Evolutionary conservation across 2,797 vertebrate genomes (phyloP).

Genomic region (Sparidentex hasta): DNA sequence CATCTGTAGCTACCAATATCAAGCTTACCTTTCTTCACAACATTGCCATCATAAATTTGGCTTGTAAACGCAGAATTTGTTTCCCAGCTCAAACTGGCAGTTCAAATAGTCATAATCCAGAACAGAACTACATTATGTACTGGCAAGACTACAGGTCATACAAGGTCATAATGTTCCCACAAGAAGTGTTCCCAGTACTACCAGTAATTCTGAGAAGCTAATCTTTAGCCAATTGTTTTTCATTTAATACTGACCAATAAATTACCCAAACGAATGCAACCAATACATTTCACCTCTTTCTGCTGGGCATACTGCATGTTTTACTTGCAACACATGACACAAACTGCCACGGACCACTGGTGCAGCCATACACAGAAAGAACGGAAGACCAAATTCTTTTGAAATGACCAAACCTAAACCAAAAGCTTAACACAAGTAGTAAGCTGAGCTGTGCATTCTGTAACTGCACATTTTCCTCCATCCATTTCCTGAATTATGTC

Average conservation of each 20-base stretch:
- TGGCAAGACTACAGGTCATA: not conserved
- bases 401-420: conserved; percentile 13
- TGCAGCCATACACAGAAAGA: not conserved
- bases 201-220: conserved; percentile 4
- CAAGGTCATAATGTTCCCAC: conserved; percentile 22
- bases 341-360: not conserved
- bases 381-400: not conserved
- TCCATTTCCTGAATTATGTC: not conserved
- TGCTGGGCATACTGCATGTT: not conserved
- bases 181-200: conserved; percentile 8
- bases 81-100: conserved; percentile 8
- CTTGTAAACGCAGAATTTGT: not conserved
- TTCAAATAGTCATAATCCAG: conserved; percentile 14
- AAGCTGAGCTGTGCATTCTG: not conserved
- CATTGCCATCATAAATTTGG: not conserved
- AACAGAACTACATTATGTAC: conserved; percentile 17
- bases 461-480: not conserved
- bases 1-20: not conserved
- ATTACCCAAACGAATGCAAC: not conserved
- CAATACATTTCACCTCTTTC: conserved; percentile 8
- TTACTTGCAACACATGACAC: conserved; percentile 17
- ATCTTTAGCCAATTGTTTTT: not conserved
- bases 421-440: not conserved
- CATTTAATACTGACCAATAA: not conserved
- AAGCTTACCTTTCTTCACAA: not conserved